Conservation (phyloP, 92 coral and sea anemone species). For the Paragorgia papillata region DNA sequence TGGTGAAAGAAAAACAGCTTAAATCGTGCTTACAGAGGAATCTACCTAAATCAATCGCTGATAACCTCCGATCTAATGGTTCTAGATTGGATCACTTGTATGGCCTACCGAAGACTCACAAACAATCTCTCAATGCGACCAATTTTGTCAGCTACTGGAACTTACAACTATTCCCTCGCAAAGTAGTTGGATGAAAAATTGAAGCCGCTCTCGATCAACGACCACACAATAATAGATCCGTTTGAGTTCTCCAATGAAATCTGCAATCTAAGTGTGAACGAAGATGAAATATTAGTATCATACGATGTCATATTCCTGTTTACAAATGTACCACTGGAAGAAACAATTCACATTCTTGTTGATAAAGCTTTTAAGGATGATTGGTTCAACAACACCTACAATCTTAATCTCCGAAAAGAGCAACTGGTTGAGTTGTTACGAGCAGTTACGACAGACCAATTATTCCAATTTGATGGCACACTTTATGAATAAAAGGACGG, state of each 20-base stretch:
- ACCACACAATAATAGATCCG: slow-evolving; percentile 36
- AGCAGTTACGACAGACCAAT: too few relatives aligned
- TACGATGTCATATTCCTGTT: neutral
- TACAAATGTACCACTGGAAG: too few relatives aligned
- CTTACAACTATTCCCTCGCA: slow-evolving; percentile 52
- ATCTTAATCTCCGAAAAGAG: too few relatives aligned
- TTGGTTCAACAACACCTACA: too few relatives aligned
- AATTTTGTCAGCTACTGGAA: slow-evolving; percentile 44
- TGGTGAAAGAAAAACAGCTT: slow-evolving; percentile 47
- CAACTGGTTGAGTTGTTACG: too few relatives aligned
- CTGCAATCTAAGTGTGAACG: neutral
- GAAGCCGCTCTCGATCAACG: slow-evolving; percentile 29
- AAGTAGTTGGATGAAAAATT: slow-evolving; percentile 42
- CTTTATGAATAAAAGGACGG: too few relatives aligned
- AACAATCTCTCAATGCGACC: slow-evolving; percentile 41
- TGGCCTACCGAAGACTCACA: slow-evolving; percentile 56
- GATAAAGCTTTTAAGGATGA: too few relatives aligned
- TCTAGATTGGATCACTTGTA: slow-evolving; percentile 50
- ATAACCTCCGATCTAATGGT: slow-evolving; percentile 22
- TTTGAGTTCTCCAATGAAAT: slow-evolving; percentile 4
- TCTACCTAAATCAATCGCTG: slow-evolving; percentile 49
- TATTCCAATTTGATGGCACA: too few relatives aligned
- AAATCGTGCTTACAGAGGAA: neutral
- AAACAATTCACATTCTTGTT: too few relatives aligned
- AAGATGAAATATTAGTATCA: neutral